These are phyloP conservation scores for Casuarius casuarius DNA, from an alignment of 2,113 vertebrate species.

Conservation along the genomic window DNA sequence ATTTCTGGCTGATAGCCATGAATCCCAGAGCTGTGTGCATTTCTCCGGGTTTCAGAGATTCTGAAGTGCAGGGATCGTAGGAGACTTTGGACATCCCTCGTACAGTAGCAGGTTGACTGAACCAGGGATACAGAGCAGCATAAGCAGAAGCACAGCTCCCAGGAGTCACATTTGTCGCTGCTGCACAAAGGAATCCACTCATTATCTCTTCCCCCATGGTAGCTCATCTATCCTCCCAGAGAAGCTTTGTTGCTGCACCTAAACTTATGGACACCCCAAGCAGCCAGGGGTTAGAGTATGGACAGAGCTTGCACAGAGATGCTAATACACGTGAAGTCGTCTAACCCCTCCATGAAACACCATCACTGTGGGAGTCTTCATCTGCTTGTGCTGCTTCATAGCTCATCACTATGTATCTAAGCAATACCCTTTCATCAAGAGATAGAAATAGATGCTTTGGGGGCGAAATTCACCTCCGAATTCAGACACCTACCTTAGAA, in stretches of 20 bases:
- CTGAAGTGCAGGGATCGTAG: not conserved
- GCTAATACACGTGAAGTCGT: not conserved
- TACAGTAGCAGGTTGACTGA: not conserved
- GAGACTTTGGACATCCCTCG: not conserved
- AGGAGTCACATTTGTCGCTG: not conserved
- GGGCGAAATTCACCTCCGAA: not conserved
- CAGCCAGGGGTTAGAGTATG: not conserved
- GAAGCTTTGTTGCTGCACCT: not conserved
- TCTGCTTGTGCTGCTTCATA: not conserved
- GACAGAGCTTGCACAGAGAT: not conserved
- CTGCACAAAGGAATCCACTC: not conserved
- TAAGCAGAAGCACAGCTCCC: not conserved
- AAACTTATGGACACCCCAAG: not conserved
- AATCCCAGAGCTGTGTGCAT: not conserved
- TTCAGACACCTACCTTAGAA: not conserved
- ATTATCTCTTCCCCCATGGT: not conserved
- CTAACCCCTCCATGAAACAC: not conserved
- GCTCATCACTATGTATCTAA: not conserved
- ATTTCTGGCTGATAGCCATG: not conserved
- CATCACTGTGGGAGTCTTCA: not conserved
- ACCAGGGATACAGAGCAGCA: not conserved
- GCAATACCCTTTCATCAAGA: not conserved
- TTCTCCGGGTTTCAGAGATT: not conserved
- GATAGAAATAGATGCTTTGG: not conserved
- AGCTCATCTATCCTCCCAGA: not conserved